Base-by-base conservation (phyloP, 2,113 vertebrate species). In the Centropristis striata region DNA sequence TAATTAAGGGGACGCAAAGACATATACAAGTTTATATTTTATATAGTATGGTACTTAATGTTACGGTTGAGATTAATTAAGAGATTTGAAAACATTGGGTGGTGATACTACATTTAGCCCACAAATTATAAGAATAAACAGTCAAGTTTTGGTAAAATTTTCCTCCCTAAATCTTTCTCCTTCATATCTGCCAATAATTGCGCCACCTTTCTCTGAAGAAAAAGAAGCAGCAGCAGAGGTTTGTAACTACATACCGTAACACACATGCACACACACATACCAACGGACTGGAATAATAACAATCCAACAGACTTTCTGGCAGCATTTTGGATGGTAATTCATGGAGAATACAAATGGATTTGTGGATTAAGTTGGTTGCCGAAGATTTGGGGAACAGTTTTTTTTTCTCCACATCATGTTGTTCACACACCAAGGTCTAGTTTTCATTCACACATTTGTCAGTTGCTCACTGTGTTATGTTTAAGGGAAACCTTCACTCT, bases 1-100 rank as follows among this genome's bases (percentile, higher is more conserved):
- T 51, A 78, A 78, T 81, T 64, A 81, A 8, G 71, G 27, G 16
- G 14, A 55, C 27, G 68, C 7, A 5, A 10, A 44, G n/a, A 47
- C 18, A 49, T 14, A 44, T 28, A 64, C 27, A 41, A 18, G 42
- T 54, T 11, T 1, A 25, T 42, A 46, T 16, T 14, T 63, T 27
- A 60, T 36, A n/a, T n/a, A n/a, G 11, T 37, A 46, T 23, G 21
- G 16, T 13, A 23, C 36, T 50, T 60, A 13, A 18, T 14, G 11
- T 54, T 5, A 10, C 27, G 18, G 49, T 16, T 58, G 12, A 63
- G 5, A 53, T n/a, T 60, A 2, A 23, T 7, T 18, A 36, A 36
- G 1, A 23, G 20, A 54, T 53, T 16, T 61, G 5, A 68, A 21
- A 59, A 50, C 63, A 49, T 18, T 65, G 23, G 16, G 36, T 36